Evolutionary conservation across 53 echinoderm and acorn worm species (phyloP).

Genomic region (Henricia sp.): DNA sequence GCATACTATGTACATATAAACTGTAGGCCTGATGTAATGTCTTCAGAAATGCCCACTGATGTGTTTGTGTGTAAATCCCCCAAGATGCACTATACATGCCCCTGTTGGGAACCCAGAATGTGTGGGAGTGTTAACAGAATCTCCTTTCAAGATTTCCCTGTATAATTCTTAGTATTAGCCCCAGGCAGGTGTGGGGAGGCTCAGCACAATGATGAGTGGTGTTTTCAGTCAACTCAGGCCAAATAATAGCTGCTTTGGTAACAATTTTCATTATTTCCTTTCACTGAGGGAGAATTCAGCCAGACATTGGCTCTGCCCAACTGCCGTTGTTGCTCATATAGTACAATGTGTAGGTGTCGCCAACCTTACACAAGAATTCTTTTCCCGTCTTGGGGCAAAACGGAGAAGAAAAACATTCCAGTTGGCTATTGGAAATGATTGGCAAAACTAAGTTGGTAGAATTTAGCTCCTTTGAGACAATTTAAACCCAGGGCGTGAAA

Average conservation of each 20-base stretch:
- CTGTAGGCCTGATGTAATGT: too few relatives aligned
- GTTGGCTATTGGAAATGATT: constrained; percentile 3
- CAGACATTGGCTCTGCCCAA: not conserved
- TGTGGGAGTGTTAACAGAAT: not conserved
- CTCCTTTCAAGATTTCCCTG: not conserved
- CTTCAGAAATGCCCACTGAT: too few relatives aligned
- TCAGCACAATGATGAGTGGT: constrained; percentile 33
- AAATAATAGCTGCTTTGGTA: not conserved
- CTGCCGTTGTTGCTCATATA: not conserved
- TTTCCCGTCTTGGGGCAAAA: too few relatives aligned
- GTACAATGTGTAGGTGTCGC: not conserved
- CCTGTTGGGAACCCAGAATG: too few relatives aligned
- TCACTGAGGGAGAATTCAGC: too few relatives aligned
- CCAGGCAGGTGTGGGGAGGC: constrained; percentile 25
- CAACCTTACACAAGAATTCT: not conserved
- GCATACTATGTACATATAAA: too few relatives aligned
- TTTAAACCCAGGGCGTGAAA: too few relatives aligned
- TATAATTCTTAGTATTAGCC: not conserved
- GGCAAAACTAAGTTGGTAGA: too few relatives aligned
- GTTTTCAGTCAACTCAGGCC: constrained; percentile 26
- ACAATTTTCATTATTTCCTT: not conserved
- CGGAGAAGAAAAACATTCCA: not conserved
- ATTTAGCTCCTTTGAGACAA: too few relatives aligned
- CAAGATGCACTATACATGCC: not conserved
- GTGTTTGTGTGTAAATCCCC: too few relatives aligned